Evolutionary conservation across 2,113 vertebrate species (phyloP).

Genomic region (Coturnix japonica): DNA sequence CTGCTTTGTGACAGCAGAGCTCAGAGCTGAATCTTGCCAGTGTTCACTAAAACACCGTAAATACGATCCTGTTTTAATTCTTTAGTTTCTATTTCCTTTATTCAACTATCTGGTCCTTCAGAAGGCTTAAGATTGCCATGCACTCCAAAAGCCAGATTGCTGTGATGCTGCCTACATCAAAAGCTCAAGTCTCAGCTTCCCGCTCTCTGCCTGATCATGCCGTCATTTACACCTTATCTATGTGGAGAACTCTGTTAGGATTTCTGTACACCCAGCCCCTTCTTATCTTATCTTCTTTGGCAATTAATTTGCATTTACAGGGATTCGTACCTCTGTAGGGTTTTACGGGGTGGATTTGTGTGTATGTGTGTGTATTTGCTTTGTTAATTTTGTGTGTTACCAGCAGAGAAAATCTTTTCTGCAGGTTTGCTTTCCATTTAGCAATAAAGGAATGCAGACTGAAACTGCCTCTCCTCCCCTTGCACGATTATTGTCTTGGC

Average conservation of each 20-base stretch:
- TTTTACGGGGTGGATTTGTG: not conserved
- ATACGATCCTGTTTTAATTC: not conserved
- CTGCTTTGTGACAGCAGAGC: not conserved
- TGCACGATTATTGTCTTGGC: slow-evolving; percentile 60
- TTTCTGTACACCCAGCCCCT: slow-evolving; percentile 21
- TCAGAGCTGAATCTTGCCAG: not conserved
- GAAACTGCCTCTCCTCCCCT: slow-evolving; percentile 38
- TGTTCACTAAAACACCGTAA: not conserved
- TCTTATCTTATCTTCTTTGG: slow-evolving; percentile 32
- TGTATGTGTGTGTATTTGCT: not conserved
- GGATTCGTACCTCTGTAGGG: not conserved
- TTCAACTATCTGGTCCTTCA: not conserved
- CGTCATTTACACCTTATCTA: slow-evolving; percentile 13
- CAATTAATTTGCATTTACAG: slow-evolving; percentile 53
- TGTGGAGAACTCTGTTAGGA: not conserved
- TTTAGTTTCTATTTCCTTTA: slow-evolving; percentile 4
- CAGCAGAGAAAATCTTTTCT: slow-evolving; percentile 32
- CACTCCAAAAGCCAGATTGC: not conserved
- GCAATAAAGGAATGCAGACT: slow-evolving; percentile 46
- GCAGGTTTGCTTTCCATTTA: slow-evolving; percentile 60
- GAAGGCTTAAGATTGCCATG: not conserved
- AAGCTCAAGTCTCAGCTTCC: not conserved
- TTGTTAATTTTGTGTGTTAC: slow-evolving; percentile 24
- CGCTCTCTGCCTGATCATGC: not conserved
- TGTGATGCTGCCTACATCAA: not conserved